These are phyloP conservation scores for Archips crataeganus DNA, from an alignment of 2,888 invertebrate genomes.

Conservation along the genomic window DNA sequence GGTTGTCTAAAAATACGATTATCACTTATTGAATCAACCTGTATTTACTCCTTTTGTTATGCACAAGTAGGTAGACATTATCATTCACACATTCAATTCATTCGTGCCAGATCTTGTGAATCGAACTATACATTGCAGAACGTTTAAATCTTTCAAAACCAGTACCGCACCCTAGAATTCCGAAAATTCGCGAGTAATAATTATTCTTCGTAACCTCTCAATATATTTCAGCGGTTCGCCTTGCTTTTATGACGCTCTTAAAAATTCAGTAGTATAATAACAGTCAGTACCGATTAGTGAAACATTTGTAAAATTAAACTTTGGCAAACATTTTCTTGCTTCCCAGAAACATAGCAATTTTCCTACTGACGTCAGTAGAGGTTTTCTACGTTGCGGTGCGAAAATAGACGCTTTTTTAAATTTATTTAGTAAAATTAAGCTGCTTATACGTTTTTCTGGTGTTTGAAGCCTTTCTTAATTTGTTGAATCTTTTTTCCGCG, in stretches of 20 bases:
- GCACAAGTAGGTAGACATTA: no score
- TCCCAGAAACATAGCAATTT: constrained; percentile 70
- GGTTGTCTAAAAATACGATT: no score
- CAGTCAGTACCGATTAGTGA: constrained; percentile 58
- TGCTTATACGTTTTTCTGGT: neutral
- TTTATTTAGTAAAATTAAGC: constrained; percentile 1
- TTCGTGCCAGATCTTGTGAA: no score
- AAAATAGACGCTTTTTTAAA: constrained; percentile 29
- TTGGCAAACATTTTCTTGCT: constrained; percentile 72
- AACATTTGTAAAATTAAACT: constrained; percentile 66
- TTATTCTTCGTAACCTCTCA: constrained; percentile 3
- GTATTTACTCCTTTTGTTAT: no score
- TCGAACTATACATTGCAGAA: constrained; percentile 1
- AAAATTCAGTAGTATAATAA: constrained; percentile 19
- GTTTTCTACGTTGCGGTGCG: constrained; percentile 52
- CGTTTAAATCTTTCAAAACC: constrained; percentile 28
- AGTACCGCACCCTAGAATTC: constrained; percentile 25
- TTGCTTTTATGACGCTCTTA: constrained; percentile 11
- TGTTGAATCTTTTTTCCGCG: neutral
- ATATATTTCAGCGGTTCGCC: constrained; percentile 3
- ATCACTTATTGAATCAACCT: no score
- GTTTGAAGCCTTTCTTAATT: neutral
- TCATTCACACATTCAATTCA: no score
- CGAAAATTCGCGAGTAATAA: neutral
- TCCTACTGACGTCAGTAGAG: constrained; percentile 57